A percentile compares a stretch with the other conserved stretches of the same genome.
Conservation (phyloP, 2,797 vertebrate genomes). For the Allobates femoralis region DNA sequence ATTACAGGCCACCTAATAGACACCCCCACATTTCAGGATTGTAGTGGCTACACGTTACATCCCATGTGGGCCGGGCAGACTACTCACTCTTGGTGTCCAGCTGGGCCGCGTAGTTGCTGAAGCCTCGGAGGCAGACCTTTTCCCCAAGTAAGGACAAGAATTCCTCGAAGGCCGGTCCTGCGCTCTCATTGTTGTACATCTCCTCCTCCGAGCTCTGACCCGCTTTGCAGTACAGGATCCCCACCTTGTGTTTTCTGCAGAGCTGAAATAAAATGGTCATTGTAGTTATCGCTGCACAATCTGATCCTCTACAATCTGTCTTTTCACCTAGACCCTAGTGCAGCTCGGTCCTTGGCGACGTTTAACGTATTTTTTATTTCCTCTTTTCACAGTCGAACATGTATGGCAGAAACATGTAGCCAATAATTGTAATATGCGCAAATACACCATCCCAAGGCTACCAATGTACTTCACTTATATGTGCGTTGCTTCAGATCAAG, state of each 20-base stretch:
- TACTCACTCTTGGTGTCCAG: slow-evolving; percentile 93
- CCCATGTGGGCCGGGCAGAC: no score
- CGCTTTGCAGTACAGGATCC: slow-evolving; percentile 90
- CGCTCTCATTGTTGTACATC: slow-evolving; percentile 98
- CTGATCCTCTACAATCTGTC: no score
- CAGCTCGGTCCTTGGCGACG: no score
- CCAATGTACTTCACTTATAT: no score
- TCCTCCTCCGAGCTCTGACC: slow-evolving; percentile 96
- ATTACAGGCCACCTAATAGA: background rate
- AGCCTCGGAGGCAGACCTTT: slow-evolving; percentile 88
- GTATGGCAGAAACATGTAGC: no score
- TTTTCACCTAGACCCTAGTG: no score
- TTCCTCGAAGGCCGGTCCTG: slow-evolving; percentile 84
- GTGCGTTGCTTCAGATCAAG: no score
- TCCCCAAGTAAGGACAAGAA: slow-evolving; percentile 90
- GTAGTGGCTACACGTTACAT: background rate
- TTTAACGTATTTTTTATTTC: no score
- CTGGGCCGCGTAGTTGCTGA: slow-evolving; percentile 91
- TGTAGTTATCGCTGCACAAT: background rate
- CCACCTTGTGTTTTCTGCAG: slow-evolving; percentile 93
- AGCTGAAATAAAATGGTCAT: slow-evolving; percentile 74
- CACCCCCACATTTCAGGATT: background rate
- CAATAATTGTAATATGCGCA: no score
- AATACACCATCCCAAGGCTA: no score
- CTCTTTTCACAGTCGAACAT: no score